These are phyloP conservation scores for Pyrocephalus nanus DNA, from an alignment of 2,797 vertebrate species.

Conservation along the genomic window DNA sequence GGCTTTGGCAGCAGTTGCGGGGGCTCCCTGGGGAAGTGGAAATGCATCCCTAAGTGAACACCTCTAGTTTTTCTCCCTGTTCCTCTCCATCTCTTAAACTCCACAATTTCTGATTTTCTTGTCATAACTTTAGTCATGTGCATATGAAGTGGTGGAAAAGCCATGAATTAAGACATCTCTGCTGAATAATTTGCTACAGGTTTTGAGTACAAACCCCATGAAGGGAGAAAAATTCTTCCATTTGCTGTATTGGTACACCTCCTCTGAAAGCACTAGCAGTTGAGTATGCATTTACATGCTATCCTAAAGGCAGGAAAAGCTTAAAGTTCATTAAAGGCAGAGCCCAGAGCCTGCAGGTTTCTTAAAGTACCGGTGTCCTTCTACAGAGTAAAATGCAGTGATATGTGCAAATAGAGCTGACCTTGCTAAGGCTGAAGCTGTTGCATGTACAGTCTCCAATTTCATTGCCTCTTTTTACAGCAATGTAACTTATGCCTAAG, in stretches of 20 bases:
- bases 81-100: neutral
- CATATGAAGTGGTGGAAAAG: neutral
- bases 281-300: neutral
- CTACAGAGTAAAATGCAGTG: neutral
- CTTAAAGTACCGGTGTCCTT: neutral
- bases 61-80: neutral
- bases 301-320: neutral
- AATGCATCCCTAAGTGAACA: neutral
- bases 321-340: neutral
- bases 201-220: neutral
- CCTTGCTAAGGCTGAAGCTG: neutral
- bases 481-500: neutral
- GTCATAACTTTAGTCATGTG: neutral
- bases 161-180: neutral
- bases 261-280: neutral
- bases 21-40: neutral
- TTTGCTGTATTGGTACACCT: neutral
- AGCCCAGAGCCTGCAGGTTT: neutral
- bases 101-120: neutral
- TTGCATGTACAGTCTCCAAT: neutral
- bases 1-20: fast-evolving
- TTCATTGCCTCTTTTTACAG: neutral
- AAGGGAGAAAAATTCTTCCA: neutral
- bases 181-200: neutral
- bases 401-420: neutral